phyloP scores from a whole-genome alignment of 2,797 vertebrate species.

The Knipowitschia caucasica region DNA sequence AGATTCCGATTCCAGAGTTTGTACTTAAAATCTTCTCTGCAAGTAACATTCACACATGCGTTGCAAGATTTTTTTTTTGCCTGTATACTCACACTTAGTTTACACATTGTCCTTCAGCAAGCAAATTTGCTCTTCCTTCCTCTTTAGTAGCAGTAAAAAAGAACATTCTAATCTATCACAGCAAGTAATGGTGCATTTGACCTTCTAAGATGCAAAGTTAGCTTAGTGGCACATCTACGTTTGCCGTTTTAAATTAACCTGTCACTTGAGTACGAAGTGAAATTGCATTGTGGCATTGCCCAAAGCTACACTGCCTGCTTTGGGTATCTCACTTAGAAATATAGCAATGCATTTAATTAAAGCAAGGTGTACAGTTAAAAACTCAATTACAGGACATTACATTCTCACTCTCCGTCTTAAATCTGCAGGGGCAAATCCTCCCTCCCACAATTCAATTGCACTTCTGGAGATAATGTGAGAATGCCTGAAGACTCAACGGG shows the following conservation, averaged over 20 bases:
- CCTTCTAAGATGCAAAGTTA: constrained; percentile 2
- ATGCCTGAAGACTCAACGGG: constrained; percentile 33
- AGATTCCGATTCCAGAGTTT: neutral
- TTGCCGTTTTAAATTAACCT: constrained; percentile 3
- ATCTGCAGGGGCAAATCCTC: constrained; percentile 20
- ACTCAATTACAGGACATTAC: constrained; percentile 17
- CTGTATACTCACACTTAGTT: neutral
- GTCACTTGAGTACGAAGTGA: constrained; percentile 2
- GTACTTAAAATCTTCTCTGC: neutral
- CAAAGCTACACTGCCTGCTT: constrained; percentile 30
- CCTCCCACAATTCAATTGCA: constrained; percentile 34
- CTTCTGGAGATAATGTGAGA: constrained; percentile 45
- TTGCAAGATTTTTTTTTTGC: neutral
- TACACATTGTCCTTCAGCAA: neutral
- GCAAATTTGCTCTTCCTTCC: neutral
- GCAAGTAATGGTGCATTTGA: neutral
- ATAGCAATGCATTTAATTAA: constrained; percentile 25
- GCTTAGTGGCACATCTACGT: neutral
- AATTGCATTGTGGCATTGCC: constrained; percentile 14
- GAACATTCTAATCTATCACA: neutral
- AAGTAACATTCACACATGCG: neutral
- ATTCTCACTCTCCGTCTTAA: constrained; percentile 10
- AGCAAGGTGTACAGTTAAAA: constrained; percentile 14
- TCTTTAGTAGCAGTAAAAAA: neutral
- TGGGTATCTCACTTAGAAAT: constrained; percentile 20